Evolutionary conservation across 2,113 vertebrate genomes (phyloP).

Genomic region (Pterocles gutturalis): DNA sequence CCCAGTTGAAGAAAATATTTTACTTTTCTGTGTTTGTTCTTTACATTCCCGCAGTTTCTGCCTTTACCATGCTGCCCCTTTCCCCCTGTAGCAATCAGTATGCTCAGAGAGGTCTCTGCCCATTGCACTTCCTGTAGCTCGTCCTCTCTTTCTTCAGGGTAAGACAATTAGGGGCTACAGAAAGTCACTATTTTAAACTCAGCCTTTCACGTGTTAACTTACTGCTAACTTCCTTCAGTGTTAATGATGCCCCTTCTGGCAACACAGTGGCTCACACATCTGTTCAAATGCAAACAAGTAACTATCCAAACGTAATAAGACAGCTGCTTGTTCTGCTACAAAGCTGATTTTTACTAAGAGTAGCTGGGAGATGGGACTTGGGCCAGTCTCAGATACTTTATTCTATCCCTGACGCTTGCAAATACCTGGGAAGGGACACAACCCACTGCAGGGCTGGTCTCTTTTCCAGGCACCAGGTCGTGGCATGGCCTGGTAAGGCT

Average conservation of each 20-base stretch:
- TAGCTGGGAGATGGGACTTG: not conserved
- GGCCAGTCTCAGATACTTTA: not conserved
- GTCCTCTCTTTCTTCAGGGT: not conserved
- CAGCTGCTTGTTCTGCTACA: not conserved
- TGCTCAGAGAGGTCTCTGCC: not conserved
- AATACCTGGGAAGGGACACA: not conserved
- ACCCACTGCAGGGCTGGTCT: not conserved
- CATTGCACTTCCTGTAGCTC: not conserved
- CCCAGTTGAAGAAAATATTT: not conserved
- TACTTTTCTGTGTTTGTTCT: not conserved
- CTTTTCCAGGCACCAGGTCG: not conserved
- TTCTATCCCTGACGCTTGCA: rapidly evolving
- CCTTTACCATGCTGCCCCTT: not conserved
- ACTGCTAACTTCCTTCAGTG: not conserved
- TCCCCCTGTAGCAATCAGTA: not conserved
- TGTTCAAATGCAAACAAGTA: not conserved
- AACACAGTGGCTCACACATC: not conserved
- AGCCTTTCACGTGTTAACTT: not conserved
- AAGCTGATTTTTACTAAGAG: not conserved
- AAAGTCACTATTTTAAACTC: not conserved
- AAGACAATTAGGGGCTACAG: not conserved
- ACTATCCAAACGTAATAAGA: not conserved
- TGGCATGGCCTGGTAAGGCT: rapidly evolving
- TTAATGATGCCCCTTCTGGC: not conserved
- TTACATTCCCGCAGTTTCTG: not conserved